phyloP scores from a whole-genome alignment of 2,888 invertebrate species.

The Plusia festucae region DNA sequence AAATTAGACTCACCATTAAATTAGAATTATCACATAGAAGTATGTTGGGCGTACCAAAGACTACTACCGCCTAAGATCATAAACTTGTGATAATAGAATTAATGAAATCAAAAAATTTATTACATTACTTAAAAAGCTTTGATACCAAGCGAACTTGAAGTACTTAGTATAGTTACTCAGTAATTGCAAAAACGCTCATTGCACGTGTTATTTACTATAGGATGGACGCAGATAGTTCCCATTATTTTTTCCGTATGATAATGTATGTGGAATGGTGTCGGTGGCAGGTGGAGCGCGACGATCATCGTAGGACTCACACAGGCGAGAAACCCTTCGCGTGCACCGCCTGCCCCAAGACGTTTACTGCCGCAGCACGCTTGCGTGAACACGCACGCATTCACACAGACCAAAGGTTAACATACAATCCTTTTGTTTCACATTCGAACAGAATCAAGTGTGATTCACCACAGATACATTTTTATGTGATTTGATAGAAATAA shows the following conservation, averaged over 20 bases:
- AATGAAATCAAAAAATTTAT: not conserved
- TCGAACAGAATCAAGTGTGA: slow-evolving; percentile 28
- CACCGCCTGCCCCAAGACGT: slow-evolving; percentile 85
- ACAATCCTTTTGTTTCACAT: slow-evolving; percentile 56
- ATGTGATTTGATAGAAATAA: not conserved
- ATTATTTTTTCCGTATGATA: slow-evolving; percentile 64
- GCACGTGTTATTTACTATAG: slow-evolving; percentile 60
- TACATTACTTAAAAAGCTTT: slow-evolving; percentile 3
- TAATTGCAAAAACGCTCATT: slow-evolving; percentile 57
- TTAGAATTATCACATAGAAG: no score
- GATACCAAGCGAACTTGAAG: not conserved
- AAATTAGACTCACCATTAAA: no score
- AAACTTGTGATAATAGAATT: not conserved
- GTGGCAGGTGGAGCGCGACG: slow-evolving; percentile 87
- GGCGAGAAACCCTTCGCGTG: slow-evolving; percentile 87
- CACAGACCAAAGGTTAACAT: slow-evolving; percentile 84
- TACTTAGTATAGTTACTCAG: slow-evolving; percentile 16
- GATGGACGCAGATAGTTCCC: slow-evolving; percentile 64
- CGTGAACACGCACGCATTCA: slow-evolving; percentile 86
- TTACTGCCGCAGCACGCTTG: slow-evolving; percentile 86
- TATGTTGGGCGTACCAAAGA: not conserved
- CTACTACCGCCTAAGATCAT: not conserved
- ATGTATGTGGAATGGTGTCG: slow-evolving; percentile 67
- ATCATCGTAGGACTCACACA: slow-evolving; percentile 86
- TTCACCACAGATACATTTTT: not conserved